Base-by-base conservation (phyloP, 2,888 invertebrate genomes). In the Aromia moschata region DNA sequence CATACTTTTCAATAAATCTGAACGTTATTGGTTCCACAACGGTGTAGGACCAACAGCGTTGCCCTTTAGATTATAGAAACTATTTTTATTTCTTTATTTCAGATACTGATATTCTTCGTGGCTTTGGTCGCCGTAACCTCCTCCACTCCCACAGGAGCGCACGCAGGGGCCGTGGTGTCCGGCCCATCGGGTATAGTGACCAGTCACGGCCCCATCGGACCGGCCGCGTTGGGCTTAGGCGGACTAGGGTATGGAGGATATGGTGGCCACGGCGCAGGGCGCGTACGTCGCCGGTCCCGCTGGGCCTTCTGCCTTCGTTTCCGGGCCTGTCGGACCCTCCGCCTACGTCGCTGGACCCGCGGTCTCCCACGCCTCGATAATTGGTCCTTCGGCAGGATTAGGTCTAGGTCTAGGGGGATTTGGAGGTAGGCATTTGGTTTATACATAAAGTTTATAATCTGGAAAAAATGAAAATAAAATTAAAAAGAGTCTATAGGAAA, bases 111-210 rank as follows among this genome's bases (percentile, higher is more conserved):
- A 17, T 11, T 31, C 9, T n/a, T 55, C n/a, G n/a, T 56, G 10
- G 20, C 60, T 14, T 7, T 57, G 9, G 31, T n/a, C n/a, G n/a
- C n/a, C n/a, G n/a, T n/a, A n/a, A n/a, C n/a, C n/a, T n/a, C n/a
- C n/a, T n/a, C n/a, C n/a, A 20, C 58, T 3, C 55, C 58, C 10
- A 30, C 52, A 12, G 54, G 51, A 31, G 30, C 10, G 12, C 56
- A 55, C 15, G 53, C 52, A 14, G 60, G 56, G 7, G 18, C 44
- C 9, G 46, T 63, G 11, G 31, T 65, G 2, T 40, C 58, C n/a
- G 65, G 65, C 9, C 65, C 65, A n/a, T 60, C 65, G 5, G 65
- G 65, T 1, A 43, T 65, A 1, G 65, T 65, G 1, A 65, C 65
- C 15, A 52, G 41, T 33, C 45, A 53, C 14, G 65, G 65, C n/a